Evolutionary conservation across 2,888 invertebrate genomes (phyloP), one percentile per base, ranked within the genome.

Genomic region (Aelia acuminata): DNA sequence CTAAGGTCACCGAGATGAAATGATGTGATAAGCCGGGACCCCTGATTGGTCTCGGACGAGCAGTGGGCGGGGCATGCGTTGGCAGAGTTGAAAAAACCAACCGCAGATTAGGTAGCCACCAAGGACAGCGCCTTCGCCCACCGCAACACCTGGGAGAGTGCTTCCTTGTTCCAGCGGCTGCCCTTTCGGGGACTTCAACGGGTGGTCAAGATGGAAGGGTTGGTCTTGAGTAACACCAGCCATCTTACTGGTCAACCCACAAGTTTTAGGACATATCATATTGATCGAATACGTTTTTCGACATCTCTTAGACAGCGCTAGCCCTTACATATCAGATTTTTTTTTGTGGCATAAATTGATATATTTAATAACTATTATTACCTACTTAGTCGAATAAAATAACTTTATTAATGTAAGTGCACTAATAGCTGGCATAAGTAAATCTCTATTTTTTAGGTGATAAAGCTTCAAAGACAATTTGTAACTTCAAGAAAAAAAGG

Each of bases 91-190:
- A 80, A 80, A 80, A 80, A 80, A 80, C 80, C 43, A 43, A 80
- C 10, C 80, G 43, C 43, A 43, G 80, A 80, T 80, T 80, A 80
- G 80, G 75, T 39, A 75, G 75, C 75, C 39, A 43, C 80, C 80
- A 80, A 80, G 80, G 80, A 80, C 80, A 80, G 43, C 80, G 22
- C 80, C 80, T 80, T 80, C 80, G 80, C 80, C 80, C 80, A 80
- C 80, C 43, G 80, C 80, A 3, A 11, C 35, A 70, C 63, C 31
- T 70, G 31, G 63, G 20, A n/a, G 31, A 70, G 31, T 70, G 31
- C 63, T 70, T 70, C 63, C 63, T 70, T 70, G n/a, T 70, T 70
- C 15, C 31, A 70, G 20, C 63, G 7, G 63, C 35, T 31, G 35
- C 26, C 57, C 26, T 26, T 57, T 31, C 26, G 35, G 63, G 7